Conservation (phyloP, 2,113 vertebrate species). For the Nycticorax nycticorax region DNA sequence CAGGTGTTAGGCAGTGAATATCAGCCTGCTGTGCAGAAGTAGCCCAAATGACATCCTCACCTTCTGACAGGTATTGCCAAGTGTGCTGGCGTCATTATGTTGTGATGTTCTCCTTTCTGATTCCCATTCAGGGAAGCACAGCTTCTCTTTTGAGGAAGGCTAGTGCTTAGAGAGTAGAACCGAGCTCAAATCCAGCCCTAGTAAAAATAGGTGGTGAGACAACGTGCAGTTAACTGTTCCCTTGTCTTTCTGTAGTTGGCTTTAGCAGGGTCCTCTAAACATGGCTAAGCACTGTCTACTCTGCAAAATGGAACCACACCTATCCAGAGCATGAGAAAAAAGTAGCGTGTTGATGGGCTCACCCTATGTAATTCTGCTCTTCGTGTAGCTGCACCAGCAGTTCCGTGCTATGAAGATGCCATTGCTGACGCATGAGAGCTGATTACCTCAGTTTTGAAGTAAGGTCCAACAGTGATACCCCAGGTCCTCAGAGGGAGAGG, state of each 20-base stretch:
- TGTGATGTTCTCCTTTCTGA: not conserved
- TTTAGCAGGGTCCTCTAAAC: not conserved
- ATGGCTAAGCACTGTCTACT: not conserved
- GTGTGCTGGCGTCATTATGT: not conserved
- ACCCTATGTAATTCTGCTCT: not conserved
- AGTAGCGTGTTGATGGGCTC: not conserved
- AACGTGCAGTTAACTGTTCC: not conserved
- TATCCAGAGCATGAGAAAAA: not conserved
- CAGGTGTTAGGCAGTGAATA: not conserved
- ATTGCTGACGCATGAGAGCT: not conserved
- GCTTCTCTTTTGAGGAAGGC: not conserved
- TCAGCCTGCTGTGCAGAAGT: not conserved
- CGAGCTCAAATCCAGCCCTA: not conserved
- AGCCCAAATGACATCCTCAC: not conserved
- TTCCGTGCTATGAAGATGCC: not conserved
- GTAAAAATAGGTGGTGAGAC: not conserved
- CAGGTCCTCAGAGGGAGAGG: not conserved
- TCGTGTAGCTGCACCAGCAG: not conserved
- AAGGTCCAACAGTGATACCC: not conserved
- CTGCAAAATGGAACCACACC: not conserved
- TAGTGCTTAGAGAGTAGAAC: not conserved
- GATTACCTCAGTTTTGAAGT: not conserved
- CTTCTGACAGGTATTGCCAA: not conserved
- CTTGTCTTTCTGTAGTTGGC: not conserved
- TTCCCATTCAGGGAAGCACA: not conserved